Evolutionary conservation across 2,888 invertebrate genomes (phyloP).

Genomic region (Vanessa cardui): DNA sequence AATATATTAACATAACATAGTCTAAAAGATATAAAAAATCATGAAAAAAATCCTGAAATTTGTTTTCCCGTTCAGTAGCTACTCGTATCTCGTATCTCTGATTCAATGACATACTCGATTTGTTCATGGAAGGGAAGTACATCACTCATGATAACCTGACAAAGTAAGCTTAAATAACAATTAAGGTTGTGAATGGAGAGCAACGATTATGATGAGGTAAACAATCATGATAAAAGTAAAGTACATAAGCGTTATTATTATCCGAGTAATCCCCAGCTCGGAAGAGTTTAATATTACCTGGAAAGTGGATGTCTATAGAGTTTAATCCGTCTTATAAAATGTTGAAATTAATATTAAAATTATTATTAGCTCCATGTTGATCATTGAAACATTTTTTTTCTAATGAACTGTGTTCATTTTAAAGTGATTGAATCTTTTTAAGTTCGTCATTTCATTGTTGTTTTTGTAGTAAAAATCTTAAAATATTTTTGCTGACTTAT

Average conservation of each 20-base stretch:
- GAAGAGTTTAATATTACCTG: slow-evolving; percentile 39
- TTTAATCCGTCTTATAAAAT: slow-evolving; percentile 29
- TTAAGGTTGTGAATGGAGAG: slow-evolving; percentile 57
- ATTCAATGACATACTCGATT: not conserved
- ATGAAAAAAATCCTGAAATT: too few relatives aligned
- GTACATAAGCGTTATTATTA: slow-evolving; percentile 56
- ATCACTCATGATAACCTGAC: slow-evolving; percentile 48
- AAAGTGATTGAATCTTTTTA: too few relatives aligned
- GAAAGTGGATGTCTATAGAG: slow-evolving; percentile 27
- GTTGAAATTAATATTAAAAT: slow-evolving; percentile 21
- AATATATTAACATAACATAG: too few relatives aligned
- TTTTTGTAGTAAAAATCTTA: too few relatives aligned
- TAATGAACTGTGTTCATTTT: too few relatives aligned
- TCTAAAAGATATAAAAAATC: too few relatives aligned
- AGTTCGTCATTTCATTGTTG: too few relatives aligned
- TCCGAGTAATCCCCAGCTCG: slow-evolving; percentile 37
- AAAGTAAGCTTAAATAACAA: slow-evolving; percentile 66
- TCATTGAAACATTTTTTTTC: not conserved
- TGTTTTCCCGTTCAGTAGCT: not conserved
- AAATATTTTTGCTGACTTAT: too few relatives aligned
- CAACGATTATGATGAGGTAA: slow-evolving; percentile 64
- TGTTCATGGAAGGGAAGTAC: not conserved
- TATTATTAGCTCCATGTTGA: slow-evolving; percentile 9
- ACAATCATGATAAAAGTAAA: slow-evolving; percentile 67
- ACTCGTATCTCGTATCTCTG: not conserved